Percentiles rank a stretch among this genome's conserved stretches.
Evolutionary conservation across 2,797 vertebrate genomes (phyloP).

Genomic region (Amblyopsis hoosieri): DNA sequence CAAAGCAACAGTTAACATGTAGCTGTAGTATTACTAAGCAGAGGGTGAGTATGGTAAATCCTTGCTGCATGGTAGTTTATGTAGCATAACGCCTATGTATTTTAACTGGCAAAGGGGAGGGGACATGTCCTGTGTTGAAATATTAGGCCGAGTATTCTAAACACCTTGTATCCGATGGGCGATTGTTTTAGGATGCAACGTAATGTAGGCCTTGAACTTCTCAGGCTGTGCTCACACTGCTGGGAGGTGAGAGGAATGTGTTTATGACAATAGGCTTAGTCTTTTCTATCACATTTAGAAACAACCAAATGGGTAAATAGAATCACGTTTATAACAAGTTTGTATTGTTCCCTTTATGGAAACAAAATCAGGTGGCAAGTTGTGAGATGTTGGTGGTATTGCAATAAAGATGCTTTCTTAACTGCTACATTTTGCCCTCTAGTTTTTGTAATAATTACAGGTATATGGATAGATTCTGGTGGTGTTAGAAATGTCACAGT

Average conservation of each 20-base stretch:
- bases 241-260: slow-evolving; percentile 79
- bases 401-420: slow-evolving; percentile 83
- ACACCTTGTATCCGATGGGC: background rate
- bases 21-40: background rate
- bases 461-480: background rate
- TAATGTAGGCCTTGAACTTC: slow-evolving; percentile 14
- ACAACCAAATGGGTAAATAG: slow-evolving; percentile 38
- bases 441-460: slow-evolving; percentile 2
- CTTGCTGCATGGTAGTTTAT: slow-evolving; percentile 22
- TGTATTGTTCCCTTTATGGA: slow-evolving; percentile 29
- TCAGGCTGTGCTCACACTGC: slow-evolving; percentile 77
- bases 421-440: slow-evolving; percentile 40
- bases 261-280: slow-evolving; percentile 51
- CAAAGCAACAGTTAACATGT: slow-evolving; percentile 27
- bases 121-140: background rate
- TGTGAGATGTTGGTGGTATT: slow-evolving; percentile 75
- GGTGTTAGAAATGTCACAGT: background rate
- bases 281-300: slow-evolving; percentile 49
- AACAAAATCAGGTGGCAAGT: slow-evolving; percentile 59
- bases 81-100: background rate
- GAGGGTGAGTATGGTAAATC: background rate
- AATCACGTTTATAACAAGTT: slow-evolving; percentile 37
- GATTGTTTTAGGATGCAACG: background rate
- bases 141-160: slow-evolving; percentile 6
- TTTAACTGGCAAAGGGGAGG: background rate